Conservation (phyloP, 2,888 invertebrate species). For the Syrista parreyssii region DNA sequence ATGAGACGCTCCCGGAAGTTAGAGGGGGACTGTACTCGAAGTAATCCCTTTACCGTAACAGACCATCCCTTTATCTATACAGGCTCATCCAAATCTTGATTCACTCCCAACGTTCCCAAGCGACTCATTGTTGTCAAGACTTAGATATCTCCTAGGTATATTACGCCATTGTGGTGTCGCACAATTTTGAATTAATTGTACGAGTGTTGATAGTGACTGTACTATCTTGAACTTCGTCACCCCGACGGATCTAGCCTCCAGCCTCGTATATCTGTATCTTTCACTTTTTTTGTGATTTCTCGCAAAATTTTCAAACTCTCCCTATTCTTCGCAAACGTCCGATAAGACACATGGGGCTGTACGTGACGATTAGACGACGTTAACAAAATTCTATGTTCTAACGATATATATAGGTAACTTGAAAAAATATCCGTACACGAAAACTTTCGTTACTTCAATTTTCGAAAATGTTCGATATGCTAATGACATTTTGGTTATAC, state of each 20-base stretch:
- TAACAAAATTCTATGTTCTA: not conserved
- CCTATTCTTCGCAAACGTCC: not conserved
- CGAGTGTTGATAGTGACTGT: not conserved
- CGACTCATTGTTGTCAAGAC: not conserved
- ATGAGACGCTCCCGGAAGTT: constrained; percentile 30
- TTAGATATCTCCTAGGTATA: not conserved
- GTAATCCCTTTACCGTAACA: not conserved
- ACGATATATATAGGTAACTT: not conserved
- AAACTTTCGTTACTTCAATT: not conserved
- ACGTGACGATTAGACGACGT: not conserved
- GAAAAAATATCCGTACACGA: not conserved
- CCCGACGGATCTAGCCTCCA: not conserved
- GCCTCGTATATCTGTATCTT: not conserved
- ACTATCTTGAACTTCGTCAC: not conserved
- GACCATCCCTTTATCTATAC: not conserved
- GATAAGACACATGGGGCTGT: not conserved
- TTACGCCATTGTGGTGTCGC: not conserved
- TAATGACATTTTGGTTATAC: not conserved
- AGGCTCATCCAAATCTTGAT: not conserved
- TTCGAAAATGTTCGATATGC: not conserved
- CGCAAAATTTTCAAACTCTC: not conserved
- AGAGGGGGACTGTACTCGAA: not conserved
- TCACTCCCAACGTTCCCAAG: not conserved
- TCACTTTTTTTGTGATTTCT: not conserved
- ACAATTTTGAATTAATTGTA: not conserved